Percentiles rank a stretch among this genome's conserved stretches.
Conservation (phyloP, 2,113 vertebrate species). For the Urocitellus parryii region DNA sequence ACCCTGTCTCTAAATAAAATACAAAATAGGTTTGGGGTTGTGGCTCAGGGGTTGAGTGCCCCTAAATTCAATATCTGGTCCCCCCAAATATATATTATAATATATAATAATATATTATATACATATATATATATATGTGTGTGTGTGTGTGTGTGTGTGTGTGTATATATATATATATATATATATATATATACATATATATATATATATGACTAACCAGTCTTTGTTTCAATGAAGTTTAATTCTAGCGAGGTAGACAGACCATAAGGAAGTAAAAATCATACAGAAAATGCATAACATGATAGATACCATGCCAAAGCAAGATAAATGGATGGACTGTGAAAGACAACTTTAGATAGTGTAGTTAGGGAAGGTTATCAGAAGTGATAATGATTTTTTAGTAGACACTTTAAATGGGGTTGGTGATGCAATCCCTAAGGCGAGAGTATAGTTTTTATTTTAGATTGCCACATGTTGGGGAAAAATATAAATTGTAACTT, state of each 20-base stretch:
- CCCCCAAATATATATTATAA: no score
- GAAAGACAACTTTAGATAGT: neutral
- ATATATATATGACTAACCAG: neutral
- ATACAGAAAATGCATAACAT: neutral
- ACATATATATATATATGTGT: no score
- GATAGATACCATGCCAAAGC: neutral
- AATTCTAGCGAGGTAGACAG: constrained; percentile 1
- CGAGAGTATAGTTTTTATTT: neutral
- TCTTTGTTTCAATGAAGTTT: neutral
- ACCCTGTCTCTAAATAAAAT: no score
- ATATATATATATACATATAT: no score
- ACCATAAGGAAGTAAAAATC: neutral
- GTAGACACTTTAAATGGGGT: neutral
- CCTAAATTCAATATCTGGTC: no score
- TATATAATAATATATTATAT: no score
- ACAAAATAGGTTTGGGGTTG: no score
- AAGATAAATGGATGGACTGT: neutral
- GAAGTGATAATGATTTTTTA: neutral
- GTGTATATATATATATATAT: no score
- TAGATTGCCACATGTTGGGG: neutral
- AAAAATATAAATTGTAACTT: neutral
- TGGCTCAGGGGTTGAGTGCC: no score
- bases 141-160: no score
- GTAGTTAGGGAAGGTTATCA: neutral
- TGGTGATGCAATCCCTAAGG: neutral